Conservation (phyloP, 2,888 invertebrate species). For the Urechis unicinctus region DNA sequence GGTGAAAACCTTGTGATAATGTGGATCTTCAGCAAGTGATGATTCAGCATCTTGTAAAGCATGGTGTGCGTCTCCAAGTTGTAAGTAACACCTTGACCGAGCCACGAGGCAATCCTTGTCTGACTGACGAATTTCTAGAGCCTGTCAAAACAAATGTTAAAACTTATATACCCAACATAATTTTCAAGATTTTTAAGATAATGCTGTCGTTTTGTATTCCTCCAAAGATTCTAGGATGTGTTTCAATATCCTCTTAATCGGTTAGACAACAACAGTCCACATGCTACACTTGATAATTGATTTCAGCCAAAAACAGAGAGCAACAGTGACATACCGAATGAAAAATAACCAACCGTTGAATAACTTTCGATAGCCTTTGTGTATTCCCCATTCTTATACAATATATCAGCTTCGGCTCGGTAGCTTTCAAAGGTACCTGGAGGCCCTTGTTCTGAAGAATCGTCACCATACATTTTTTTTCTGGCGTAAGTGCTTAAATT, state of each 20-base stretch:
- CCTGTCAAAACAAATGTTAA: slow-evolving; percentile 21
- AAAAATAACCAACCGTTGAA: slow-evolving; percentile 25
- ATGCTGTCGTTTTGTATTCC: not conserved
- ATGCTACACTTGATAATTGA: no score
- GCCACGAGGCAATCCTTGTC: slow-evolving; percentile 81
- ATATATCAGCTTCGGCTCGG: slow-evolving; percentile 40
- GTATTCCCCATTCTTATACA: slow-evolving; percentile 41
- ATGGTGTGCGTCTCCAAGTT: slow-evolving; percentile 76
- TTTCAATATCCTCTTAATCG: not conserved
- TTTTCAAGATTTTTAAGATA: not conserved
- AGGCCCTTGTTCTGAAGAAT: slow-evolving; percentile 27
- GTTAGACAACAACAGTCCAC: no score
- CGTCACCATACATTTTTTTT: slow-evolving; percentile 17
- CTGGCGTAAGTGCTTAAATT: no score
- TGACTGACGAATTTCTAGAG: slow-evolving; percentile 76
- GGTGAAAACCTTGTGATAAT: not conserved
- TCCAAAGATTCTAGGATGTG: not conserved
- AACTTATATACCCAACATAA: no score
- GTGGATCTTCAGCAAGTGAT: not conserved
- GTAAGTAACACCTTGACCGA: slow-evolving; percentile 79
- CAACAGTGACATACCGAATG: no score
- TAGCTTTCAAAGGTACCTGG: slow-evolving; percentile 42
- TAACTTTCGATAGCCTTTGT: slow-evolving; percentile 41
- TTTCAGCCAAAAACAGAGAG: no score
- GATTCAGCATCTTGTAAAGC: slow-evolving; percentile 79